A percentile compares a stretch with the other conserved stretches of the same genome.
phyloP scores from a whole-genome alignment of 2,888 invertebrate genomes.

The Meghimatium bilineatum region DNA sequence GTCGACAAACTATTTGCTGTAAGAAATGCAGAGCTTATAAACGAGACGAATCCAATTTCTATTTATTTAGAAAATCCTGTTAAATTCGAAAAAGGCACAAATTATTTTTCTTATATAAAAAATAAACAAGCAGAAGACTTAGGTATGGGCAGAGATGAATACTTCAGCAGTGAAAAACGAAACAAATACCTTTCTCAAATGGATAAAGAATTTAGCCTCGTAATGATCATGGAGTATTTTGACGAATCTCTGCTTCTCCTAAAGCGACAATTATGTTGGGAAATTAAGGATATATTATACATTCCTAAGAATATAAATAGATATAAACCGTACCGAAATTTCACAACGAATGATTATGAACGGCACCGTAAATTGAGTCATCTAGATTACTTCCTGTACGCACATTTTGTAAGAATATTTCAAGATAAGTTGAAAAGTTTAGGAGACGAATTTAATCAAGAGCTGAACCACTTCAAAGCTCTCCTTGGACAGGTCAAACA shows the following conservation, averaged over 20 bases:
- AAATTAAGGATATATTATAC: slow-evolving; percentile 59
- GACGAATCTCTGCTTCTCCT: slow-evolving; percentile 63
- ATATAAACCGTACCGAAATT: slow-evolving; percentile 46
- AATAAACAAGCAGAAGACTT: slow-evolving; percentile 55
- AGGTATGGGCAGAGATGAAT: slow-evolving; percentile 39
- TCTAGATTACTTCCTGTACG: slow-evolving; percentile 47
- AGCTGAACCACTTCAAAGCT: slow-evolving; percentile 36
- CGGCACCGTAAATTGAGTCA: slow-evolving; percentile 40
- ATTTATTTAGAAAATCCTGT: slow-evolving; percentile 45
- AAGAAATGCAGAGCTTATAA: slow-evolving; percentile 10
- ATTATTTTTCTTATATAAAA: slow-evolving; percentile 42
- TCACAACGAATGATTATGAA: slow-evolving; percentile 39
- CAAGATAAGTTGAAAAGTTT: slow-evolving; percentile 2
- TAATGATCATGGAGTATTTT: slow-evolving; percentile 62
- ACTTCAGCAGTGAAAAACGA: slow-evolving; percentile 1
- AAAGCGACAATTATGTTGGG: slow-evolving; percentile 61
- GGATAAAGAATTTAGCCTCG: slow-evolving; percentile 57
- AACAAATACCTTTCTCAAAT: slow-evolving; percentile 53
- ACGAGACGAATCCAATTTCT: slow-evolving; percentile 46
- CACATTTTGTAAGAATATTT: slow-evolving; percentile 36
- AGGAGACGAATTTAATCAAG: slow-evolving; percentile 31
- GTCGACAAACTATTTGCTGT: background rate
- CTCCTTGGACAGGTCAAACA: slow-evolving; percentile 27
- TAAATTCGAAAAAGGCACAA: slow-evolving; percentile 7
- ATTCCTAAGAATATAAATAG: slow-evolving; percentile 55